Evolutionary conservation across 2,113 vertebrate genomes (phyloP).

Genomic region (Rhagologus leucostigma): DNA sequence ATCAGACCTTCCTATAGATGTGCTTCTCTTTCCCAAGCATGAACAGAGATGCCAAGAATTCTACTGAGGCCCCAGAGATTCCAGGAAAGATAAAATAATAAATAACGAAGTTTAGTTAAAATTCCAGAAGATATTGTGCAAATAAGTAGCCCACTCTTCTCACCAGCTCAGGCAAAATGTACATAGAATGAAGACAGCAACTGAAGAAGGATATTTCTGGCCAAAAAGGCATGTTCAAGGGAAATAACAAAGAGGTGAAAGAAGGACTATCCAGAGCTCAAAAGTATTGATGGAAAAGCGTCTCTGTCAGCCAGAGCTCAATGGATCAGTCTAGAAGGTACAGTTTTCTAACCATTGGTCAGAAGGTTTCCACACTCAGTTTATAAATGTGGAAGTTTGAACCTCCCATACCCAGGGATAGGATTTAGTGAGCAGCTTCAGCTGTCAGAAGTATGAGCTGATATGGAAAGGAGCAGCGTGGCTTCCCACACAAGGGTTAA

Average conservation of each 20-base stretch:
- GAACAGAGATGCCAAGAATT: neutral
- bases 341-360: neutral
- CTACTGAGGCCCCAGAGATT: neutral
- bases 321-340: neutral
- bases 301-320: neutral
- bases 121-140: neutral
- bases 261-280: neutral
- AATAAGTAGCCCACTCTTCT: neutral
- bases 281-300: neutral
- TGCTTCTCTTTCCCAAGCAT: neutral
- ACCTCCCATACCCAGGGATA: neutral
- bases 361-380: neutral
- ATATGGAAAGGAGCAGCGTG: neutral
- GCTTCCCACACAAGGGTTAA: neutral
- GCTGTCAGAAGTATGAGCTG: neutral
- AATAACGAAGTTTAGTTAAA: neutral
- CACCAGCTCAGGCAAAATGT: neutral
- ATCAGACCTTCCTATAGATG: neutral
- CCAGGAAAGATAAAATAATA: neutral
- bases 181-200: neutral
- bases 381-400: neutral
- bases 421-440: neutral
- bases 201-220: neutral
- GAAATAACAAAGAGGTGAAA: neutral
- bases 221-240: rapidly evolving